Conservation (phyloP, 2,113 vertebrate genomes). For the Stigmatopora argus region DNA sequence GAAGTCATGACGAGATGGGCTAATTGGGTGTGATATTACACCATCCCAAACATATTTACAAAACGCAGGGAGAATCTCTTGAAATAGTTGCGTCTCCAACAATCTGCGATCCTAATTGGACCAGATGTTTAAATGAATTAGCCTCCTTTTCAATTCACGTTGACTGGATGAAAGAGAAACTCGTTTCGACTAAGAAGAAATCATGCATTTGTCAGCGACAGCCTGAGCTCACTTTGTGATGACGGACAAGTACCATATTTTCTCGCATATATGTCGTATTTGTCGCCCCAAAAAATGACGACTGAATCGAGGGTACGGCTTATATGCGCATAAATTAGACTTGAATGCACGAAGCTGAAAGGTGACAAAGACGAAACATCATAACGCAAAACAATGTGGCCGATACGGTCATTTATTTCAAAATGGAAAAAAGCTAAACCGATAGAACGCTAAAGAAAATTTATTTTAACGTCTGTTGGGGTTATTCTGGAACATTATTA, state of each 20-base stretch:
- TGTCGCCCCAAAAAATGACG: background rate
- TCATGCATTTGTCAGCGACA: background rate
- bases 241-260: background rate
- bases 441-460: too few species aligned
- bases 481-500: too few species aligned
- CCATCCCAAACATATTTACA: slow-evolving; percentile 66
- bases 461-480: too few species aligned
- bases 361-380: too few species aligned
- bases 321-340: too few species aligned
- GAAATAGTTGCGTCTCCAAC: slow-evolving; percentile 44
- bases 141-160: background rate
- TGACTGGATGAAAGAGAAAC: background rate
- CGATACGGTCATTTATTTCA: too few species aligned
- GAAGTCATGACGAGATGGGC: slow-evolving; percentile 58
- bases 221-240: background rate
- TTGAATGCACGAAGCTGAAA: too few species aligned
- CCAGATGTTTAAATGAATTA: background rate
- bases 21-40: slow-evolving; percentile 65
- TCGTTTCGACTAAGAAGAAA: background rate
- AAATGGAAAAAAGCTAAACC: too few species aligned
- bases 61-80: slow-evolving; percentile 53
- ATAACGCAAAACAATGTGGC: too few species aligned
- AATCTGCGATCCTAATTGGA: slow-evolving; percentile 49
- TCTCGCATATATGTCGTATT: too few species aligned
- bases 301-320: too few species aligned